These are phyloP conservation scores for Clarias pachynema DNA, from an alignment of 2,797 vertebrate species.

Conservation along the genomic window DNA sequence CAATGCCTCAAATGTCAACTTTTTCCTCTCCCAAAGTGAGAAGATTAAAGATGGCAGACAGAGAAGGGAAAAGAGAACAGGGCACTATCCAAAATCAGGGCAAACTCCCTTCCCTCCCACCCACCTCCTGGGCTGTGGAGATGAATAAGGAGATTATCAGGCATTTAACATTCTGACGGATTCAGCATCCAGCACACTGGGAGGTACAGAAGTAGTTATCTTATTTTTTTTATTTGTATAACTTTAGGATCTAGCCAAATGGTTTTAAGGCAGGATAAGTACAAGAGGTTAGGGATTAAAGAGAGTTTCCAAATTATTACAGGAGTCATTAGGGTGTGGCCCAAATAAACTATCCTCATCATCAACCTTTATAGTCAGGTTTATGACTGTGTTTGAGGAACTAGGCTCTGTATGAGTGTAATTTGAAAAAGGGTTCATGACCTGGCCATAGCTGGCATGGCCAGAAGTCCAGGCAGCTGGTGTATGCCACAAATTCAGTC, in stretches of 20 bases:
- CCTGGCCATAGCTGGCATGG: not conserved
- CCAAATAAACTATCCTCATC: not conserved
- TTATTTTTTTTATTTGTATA: constrained; percentile 39
- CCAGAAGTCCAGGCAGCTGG: not conserved
- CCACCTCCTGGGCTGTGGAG: constrained; percentile 23
- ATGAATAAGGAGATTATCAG: constrained; percentile 47
- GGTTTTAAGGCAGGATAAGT: constrained; percentile 34
- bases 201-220: constrained; percentile 43
- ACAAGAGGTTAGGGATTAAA: constrained; percentile 12
- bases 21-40: constrained; percentile 54
- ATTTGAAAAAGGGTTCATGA: not conserved
- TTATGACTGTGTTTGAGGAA: constrained; percentile 5
- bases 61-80: constrained; percentile 36
- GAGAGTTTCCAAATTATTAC: constrained; percentile 4
- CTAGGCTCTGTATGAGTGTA: not conserved
- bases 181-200: constrained; percentile 40
- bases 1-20: constrained; percentile 56
- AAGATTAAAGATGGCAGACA: constrained; percentile 49
- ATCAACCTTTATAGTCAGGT: not conserved
- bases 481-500: not conserved
- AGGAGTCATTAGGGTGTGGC: constrained; percentile 37
- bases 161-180: constrained; percentile 41
- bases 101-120: constrained; percentile 39
- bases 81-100: constrained; percentile 35
- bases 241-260: constrained; percentile 39